A percentile compares a stretch with the other conserved stretches of the same genome.
Conservation (phyloP, 2,888 invertebrate genomes). For the Melanophora roralis region DNA sequence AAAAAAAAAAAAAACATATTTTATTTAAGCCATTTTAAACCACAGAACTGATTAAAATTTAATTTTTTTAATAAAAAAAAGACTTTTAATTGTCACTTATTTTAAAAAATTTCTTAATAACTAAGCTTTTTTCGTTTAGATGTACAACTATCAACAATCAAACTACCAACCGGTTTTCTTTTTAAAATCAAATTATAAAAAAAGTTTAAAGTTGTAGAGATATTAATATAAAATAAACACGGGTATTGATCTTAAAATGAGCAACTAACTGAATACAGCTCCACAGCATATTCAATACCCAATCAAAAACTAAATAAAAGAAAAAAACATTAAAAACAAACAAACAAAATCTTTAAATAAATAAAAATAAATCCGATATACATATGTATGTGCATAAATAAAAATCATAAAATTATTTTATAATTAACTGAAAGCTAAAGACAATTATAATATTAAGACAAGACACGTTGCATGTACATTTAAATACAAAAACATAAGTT, state of each 20-base stretch:
- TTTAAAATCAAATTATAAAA: slow-evolving; percentile 9
- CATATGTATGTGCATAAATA: neutral
- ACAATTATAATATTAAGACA: slow-evolving; percentile 32
- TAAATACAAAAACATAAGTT: too few relatives aligned
- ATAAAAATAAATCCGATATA: neutral
- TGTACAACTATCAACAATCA: slow-evolving; percentile 41
- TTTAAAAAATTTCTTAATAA: neutral
- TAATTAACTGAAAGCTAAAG: slow-evolving; percentile 43
- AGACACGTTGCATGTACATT: neutral
- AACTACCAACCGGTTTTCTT: slow-evolving; percentile 39
- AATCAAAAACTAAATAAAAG: slow-evolving; percentile 18
- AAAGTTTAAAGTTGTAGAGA: slow-evolving; percentile 26
- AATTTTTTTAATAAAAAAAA: slow-evolving; percentile 2
- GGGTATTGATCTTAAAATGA: slow-evolving; percentile 15
- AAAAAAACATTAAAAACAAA: neutral
- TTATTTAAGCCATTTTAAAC: slow-evolving; percentile 10
- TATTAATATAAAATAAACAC: neutral
- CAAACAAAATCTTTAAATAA: neutral
- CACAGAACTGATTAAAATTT: neutral
- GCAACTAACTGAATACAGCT: slow-evolving; percentile 8
- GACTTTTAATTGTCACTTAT: slow-evolving; percentile 29
- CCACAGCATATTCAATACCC: slow-evolving; percentile 7
- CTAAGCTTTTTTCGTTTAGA: slow-evolving; percentile 14
- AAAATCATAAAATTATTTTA: slow-evolving; percentile 49
- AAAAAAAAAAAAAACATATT: too few relatives aligned